These are phyloP conservation scores for Alauda arvensis DNA, from an alignment of 2,797 vertebrate species.

Conservation along the genomic window DNA sequence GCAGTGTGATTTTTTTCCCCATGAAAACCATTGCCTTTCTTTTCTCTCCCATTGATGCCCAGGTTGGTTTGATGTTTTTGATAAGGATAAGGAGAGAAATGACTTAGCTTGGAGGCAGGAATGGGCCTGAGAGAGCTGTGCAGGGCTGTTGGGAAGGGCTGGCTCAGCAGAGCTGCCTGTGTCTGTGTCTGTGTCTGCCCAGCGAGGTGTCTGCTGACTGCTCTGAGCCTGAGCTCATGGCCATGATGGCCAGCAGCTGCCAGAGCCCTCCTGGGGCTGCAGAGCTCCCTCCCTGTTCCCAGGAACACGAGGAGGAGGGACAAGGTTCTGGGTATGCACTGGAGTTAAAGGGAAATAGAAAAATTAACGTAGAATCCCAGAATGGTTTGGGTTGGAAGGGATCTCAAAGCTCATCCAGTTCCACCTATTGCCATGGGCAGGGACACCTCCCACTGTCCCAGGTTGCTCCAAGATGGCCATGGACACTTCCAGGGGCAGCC, in stretches of 20 bases:
- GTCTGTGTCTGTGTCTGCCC: neutral
- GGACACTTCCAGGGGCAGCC: neutral
- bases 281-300: neutral
- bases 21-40: neutral
- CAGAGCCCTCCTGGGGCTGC: neutral
- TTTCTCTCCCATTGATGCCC: neutral
- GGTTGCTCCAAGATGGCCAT: fast-evolving
- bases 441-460: neutral
- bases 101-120: neutral
- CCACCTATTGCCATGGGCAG: neutral
- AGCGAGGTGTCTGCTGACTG: neutral
- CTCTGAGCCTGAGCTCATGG: neutral
- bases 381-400: neutral
- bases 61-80: neutral
- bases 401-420: neutral
- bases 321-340: no score
- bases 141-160: neutral
- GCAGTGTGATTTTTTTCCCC: fast-evolving
- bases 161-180: neutral
- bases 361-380: neutral
- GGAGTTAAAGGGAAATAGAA: neutral
- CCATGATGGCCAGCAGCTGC: neutral
- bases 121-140: neutral
- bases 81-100: neutral
- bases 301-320: fast-evolving